Evolutionary conservation across 2,888 invertebrate species (phyloP), one percentile per base, ranked within the genome.

Genomic region (Heliothis peltigera): DNA sequence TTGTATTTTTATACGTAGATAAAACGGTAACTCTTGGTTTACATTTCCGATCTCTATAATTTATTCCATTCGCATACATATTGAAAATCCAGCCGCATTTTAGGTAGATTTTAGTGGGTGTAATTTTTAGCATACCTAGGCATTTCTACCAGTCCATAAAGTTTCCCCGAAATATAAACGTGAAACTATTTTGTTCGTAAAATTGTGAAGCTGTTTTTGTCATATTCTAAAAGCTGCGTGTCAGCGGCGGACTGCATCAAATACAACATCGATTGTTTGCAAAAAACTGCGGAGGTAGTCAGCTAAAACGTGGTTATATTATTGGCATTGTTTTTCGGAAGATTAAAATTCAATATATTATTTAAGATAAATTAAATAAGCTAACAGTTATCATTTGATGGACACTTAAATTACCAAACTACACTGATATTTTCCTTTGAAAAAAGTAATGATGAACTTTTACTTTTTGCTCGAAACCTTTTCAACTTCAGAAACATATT

Each of bases 401-500:
- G 39, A n/a, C 39, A 39, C n/a, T 39, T n/a, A n/a, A 39, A 39
- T 39, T 39, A 12, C 39, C 15, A 39, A 39, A 39, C 15, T 39
- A 39, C 39, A 32, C 32, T 10, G 10, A 39, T n/a, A 39, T n/a
- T 39, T n/a, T 39, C n/a, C 32, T 32, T 32, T 32, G 32, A 32
- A 32, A 32, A 32, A 32, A 32, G 32, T 32, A 32, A 32, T 8
- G 10, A 12, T 12, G 39, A 10, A 32, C 10, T 32, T 39, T n/a
- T 32, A 10, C 39, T 15, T 39, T n/a, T 39, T n/a, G 39, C n/a
- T 15, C 10, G 39, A n/a, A 39, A 39, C 39, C 39, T 39, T 39
- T 39, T 39, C 39, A 39, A 39, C 69, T 69, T 75, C 76, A 68
- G 64, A 73, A 82, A 76, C 75, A 79, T 73, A 67, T 79, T 77